Evolutionary conservation across 2,113 vertebrate species (phyloP).

Genomic region (Erpornis zantholeuca): DNA sequence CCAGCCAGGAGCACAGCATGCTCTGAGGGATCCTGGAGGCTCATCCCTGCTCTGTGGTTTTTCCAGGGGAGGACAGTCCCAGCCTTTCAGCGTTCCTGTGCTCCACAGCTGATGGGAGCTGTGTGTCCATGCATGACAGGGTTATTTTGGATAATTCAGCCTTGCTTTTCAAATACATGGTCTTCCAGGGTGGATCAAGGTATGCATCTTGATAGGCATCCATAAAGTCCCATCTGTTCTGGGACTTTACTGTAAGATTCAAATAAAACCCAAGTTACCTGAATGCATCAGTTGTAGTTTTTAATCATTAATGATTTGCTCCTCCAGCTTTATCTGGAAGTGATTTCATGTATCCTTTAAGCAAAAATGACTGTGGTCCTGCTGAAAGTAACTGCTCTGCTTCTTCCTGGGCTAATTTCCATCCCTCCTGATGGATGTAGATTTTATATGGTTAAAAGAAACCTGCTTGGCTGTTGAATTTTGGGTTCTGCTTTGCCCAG

Average conservation of each 20-base stretch:
- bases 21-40: not conserved
- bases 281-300: not conserved
- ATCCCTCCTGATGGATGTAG: not conserved
- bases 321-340: not conserved
- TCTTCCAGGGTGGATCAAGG: not conserved
- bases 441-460: not conserved
- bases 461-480: not conserved
- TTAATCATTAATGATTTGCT: not conserved
- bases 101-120: not conserved
- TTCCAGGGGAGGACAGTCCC: too few species aligned
- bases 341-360: not conserved
- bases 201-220: not conserved
- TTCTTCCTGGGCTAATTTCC: not conserved
- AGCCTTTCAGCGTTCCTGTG: fast-evolving
- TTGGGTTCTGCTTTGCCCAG: not conserved
- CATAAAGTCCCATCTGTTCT: not conserved
- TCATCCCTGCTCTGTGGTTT: not conserved
- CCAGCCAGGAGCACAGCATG: not conserved
- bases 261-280: not conserved
- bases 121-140: fast-evolving
- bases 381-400: not conserved
- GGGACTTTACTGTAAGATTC: not conserved
- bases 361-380: not conserved
- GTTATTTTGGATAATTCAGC: not conserved
- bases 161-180: not conserved